Base-by-base conservation (phyloP, 2,888 invertebrate species). In the Nomada goodeniana region DNA sequence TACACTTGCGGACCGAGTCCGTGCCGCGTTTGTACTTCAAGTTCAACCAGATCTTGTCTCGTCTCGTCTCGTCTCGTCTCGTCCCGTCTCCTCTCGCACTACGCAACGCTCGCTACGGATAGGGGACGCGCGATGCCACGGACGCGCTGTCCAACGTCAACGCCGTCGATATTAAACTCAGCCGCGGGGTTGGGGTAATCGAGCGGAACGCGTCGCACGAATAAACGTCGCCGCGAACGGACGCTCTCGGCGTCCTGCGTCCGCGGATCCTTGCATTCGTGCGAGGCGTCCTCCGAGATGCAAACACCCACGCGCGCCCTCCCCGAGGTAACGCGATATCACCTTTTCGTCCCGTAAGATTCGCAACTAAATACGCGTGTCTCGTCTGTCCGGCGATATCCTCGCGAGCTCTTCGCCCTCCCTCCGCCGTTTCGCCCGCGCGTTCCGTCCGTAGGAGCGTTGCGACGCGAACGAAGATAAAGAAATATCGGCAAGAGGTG, bases 401-500 rank as follows among this genome's bases (percentile, higher is more conserved):
- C 47, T 15, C 47, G 47, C 47, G 47, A 1, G 13, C 47, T 15
- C 47, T 7, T 9, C n/a, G 5, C 18, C n/a, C 53, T 55, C 23
- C 53, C 11, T 5, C 10, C 20, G 1, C 20, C 36, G 0, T 47
- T 47, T 47, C 47, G 47, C 47, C 36, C 36, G n/a, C n/a, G 53
- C 10, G 20, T 20, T 11, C 23, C 26, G 26, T 44, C 47, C 5
- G 11, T 2, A 23, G 47, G 23, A 23, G 47, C 23, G 65, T 29
- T 11, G n/a, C 23, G 23, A n/a, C 23, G 50, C 42, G 61, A 9
- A 10, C 50, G 74, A 77, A 73, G 80, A 85, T 85, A 88, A 88
- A 88, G 86, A 88, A 86, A 80, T 88, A 85, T 88, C 88, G 69
- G 69, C 15, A 9, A 9, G 52, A 52, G 64, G 67, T 53, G 44